A percentile compares a stretch with the other conserved stretches of the same genome.
Conservation (phyloP, 2,113 vertebrate genomes). For the Plotosus lineatus region DNA sequence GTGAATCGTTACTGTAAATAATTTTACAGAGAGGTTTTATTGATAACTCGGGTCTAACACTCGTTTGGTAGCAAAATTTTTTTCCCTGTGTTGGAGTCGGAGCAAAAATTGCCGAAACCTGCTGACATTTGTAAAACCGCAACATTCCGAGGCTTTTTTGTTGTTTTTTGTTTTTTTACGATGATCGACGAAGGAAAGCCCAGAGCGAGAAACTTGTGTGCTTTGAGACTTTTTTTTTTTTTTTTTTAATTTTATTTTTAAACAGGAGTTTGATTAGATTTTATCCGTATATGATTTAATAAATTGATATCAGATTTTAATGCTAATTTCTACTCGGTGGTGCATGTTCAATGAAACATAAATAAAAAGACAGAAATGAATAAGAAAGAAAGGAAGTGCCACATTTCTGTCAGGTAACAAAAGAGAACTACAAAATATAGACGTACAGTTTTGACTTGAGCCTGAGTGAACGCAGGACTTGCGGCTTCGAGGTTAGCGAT, state of each 20-base stretch:
- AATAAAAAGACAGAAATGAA: no score
- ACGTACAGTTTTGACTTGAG: conserved; percentile 29
- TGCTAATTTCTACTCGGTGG: neutral
- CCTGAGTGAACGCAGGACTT: neutral
- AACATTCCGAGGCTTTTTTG: conserved; percentile 32
- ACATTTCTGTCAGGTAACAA: neutral
- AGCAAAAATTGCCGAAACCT: neutral
- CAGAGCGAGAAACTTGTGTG: neutral
- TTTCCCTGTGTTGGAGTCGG: conserved; percentile 10
- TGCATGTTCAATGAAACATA: neutral
- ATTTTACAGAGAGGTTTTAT: neutral
- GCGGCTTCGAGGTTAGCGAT: neutral
- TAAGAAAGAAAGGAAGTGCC: neutral
- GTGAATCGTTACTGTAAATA: no score
- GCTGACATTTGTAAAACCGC: conserved; percentile 34
- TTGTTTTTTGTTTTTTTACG: neutral
- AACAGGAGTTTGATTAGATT: neutral
- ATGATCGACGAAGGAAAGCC: neutral
- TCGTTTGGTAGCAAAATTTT: neutral
- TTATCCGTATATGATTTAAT: neutral
- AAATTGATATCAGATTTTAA: neutral
- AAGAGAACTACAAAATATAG: conserved; percentile 5
- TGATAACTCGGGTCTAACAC: neutral
- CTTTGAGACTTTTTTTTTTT: conserved; percentile 2
- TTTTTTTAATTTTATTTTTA: neutral